phyloP scores from a whole-genome alignment of 2,888 invertebrate species.

The Synergus laeviventris region DNA sequence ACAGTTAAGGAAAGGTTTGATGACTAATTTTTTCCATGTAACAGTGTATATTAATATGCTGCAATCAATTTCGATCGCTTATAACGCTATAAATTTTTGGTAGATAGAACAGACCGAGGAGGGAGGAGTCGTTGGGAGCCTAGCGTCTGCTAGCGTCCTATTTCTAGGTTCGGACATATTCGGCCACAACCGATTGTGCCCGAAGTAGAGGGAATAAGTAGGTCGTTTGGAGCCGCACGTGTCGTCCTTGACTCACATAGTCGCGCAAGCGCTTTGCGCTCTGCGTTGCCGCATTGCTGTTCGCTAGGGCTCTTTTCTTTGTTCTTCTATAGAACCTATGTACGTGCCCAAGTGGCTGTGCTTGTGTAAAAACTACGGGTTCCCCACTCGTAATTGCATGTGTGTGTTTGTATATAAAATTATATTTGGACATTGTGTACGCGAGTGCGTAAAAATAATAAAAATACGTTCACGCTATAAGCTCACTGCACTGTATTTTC shows the following conservation, averaged over 20 bases:
- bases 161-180: conserved; percentile 71
- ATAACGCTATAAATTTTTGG: conserved; percentile 26
- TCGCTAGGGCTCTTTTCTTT: conserved; percentile 69
- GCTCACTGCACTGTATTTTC: not conserved
- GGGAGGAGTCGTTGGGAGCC: conserved; percentile 30
- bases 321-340: conserved; percentile 55
- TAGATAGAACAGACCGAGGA: not conserved
- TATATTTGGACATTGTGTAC: not conserved
- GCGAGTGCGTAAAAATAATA: not conserved
- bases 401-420: not conserved
- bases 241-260: conserved; percentile 76
- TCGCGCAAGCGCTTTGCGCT: conserved; percentile 71
- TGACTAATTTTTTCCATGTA: no score
- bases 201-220: conserved; percentile 74
- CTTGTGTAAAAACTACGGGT: conserved; percentile 21
- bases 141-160: conserved; percentile 58
- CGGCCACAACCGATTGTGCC: conserved; percentile 67
- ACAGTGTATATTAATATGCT: not conserved
- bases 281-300: conserved; percentile 68
- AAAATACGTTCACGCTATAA: not conserved
- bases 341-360: conserved; percentile 30
- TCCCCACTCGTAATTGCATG: conserved; percentile 16
- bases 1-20: no score
- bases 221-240: conserved; percentile 76
- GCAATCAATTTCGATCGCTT: conserved; percentile 23